Evolutionary conservation across 2,113 vertebrate genomes (phyloP).

Genomic region (Rhea americana): DNA sequence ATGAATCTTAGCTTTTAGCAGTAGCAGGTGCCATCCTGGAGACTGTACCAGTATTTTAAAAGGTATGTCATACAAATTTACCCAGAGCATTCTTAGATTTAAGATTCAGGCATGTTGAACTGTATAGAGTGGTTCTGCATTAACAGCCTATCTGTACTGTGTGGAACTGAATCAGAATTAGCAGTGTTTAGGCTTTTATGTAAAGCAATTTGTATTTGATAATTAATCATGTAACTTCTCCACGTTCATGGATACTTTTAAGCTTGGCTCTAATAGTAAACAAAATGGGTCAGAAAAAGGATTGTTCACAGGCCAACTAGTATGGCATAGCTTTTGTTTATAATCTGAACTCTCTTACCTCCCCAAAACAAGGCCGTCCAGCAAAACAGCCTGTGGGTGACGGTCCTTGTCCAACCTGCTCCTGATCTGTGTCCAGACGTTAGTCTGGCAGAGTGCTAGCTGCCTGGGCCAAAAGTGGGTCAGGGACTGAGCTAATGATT

Average conservation of each 20-base stretch:
- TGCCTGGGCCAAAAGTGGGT: neutral
- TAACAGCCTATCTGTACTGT: neutral
- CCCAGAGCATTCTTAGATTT: neutral
- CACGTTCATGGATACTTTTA: neutral
- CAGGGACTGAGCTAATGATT: neutral
- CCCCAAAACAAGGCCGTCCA: neutral
- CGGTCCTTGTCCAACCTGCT: neutral
- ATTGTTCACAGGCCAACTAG: neutral
- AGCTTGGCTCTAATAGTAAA: neutral
- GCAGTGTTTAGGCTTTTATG: neutral
- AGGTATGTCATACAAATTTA: neutral
- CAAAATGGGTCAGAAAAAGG: neutral
- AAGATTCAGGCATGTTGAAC: neutral
- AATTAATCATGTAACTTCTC: neutral
- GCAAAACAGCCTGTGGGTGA: neutral
- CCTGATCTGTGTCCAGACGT: neutral
- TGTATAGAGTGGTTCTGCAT: neutral
- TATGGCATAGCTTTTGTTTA: neutral
- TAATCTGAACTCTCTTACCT: neutral
- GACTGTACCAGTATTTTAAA: neutral
- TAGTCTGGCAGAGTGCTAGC: neutral
- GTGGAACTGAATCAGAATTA: neutral
- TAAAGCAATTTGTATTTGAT: neutral
- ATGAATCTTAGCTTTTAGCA: neutral
- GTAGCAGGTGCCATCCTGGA: neutral